Conservation (phyloP, 2,113 vertebrate genomes). For the Phoenicopterus ruber region DNA sequence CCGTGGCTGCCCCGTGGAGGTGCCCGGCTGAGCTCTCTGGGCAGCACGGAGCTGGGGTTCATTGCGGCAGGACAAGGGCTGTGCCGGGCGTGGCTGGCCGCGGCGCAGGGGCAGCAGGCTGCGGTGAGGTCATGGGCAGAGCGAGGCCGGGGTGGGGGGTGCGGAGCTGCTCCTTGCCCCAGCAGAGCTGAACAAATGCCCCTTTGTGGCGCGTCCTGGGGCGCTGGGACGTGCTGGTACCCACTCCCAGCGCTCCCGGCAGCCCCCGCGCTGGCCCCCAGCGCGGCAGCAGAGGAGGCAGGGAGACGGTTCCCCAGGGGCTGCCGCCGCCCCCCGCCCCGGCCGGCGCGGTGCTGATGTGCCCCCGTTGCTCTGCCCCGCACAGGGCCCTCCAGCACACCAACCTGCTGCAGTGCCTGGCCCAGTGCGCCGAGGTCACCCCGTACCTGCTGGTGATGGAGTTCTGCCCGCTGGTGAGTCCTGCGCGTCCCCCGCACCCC, state of each 20-base stretch:
- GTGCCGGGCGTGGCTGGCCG: rapidly evolving
- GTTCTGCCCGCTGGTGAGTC: conserved; percentile 93
- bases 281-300: background rate
- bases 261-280: background rate
- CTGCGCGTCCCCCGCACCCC: background rate
- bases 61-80: rapidly evolving
- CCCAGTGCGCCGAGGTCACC: conserved; percentile 89
- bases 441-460: conserved; percentile 97
- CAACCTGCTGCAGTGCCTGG: conserved; percentile 91
- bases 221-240: conserved; percentile 60
- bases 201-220: conserved; percentile 9
- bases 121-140: conserved; percentile 17
- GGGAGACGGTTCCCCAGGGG: background rate
- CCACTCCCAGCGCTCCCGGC: background rate
- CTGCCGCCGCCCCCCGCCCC: rapidly evolving
- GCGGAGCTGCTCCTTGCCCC: background rate
- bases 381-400: conserved; percentile 87
- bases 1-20: background rate
- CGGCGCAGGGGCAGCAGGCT: background rate
- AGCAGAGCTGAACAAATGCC: conserved; percentile 24
- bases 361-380: background rate
- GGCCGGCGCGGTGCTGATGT: rapidly evolving
- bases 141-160: background rate
- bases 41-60: background rate
- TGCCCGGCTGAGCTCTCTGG: rapidly evolving